These are phyloP conservation scores for Trichechus manatus DNA, from an alignment of 2,113 vertebrate species.

Conservation along the genomic window DNA sequence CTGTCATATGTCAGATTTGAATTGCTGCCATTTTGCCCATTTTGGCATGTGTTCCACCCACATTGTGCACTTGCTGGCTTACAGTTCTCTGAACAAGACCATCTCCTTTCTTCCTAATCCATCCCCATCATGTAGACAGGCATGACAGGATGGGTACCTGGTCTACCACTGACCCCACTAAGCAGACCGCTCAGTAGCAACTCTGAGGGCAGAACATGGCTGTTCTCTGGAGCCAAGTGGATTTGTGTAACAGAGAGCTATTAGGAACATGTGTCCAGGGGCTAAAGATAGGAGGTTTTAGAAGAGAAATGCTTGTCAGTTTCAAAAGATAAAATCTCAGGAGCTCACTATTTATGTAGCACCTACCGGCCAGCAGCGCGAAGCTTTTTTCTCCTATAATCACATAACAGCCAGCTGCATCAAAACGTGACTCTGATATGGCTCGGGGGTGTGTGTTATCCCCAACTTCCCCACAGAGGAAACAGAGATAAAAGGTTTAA, in stretches of 20 bases:
- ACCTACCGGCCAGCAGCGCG: background rate
- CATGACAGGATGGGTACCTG: background rate
- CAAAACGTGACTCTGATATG: background rate
- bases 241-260: background rate
- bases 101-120: background rate
- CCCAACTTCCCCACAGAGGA: conserved; percentile 46
- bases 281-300: background rate
- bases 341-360: background rate
- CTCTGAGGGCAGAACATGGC: too few relatives aligned
- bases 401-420: background rate
- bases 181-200: fast-evolving
- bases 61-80: fast-evolving
- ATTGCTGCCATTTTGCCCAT: fast-evolving
- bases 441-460: conserved; percentile 10
- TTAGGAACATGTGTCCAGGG: background rate
- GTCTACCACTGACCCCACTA: fast-evolving
- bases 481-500: conserved; percentile 66
- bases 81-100: fast-evolving
- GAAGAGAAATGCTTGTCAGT: background rate
- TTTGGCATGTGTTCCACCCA: fast-evolving
- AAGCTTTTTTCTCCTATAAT: background rate
- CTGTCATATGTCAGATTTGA: fast-evolving
- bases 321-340: conserved; percentile 39
- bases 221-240: fast-evolving
- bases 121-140: fast-evolving